phyloP scores from a whole-genome alignment of 2,113 vertebrate genomes.

The Aegotheles bennettii region DNA sequence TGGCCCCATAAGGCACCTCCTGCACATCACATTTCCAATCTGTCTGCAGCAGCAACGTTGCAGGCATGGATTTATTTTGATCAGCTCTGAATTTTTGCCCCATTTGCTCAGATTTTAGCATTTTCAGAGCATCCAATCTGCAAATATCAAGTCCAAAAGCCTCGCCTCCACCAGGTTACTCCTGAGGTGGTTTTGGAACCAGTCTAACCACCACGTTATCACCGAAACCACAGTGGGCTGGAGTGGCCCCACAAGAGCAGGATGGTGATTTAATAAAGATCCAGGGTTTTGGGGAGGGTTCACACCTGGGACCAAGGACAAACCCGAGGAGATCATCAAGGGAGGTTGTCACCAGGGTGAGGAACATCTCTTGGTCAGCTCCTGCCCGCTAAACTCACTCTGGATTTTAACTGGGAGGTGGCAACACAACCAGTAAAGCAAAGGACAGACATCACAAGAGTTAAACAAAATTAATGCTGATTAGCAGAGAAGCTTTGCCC shows the following conservation, averaged over 20 bases:
- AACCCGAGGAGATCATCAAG: fast-evolving
- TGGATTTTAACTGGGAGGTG: background rate
- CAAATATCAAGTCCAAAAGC: background rate
- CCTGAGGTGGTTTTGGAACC: background rate
- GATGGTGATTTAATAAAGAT: fast-evolving
- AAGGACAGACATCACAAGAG: slow-evolving; percentile 9
- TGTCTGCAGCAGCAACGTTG: background rate
- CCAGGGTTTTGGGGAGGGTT: too few relatives aligned
- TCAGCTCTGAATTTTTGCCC: fast-evolving
- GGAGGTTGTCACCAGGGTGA: fast-evolving
- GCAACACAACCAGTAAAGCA: background rate
- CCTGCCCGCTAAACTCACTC: background rate
- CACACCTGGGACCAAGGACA: background rate
- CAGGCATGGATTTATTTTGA: background rate
- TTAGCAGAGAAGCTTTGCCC: slow-evolving; percentile 17
- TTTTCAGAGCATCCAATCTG: background rate
- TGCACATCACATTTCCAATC: fast-evolving
- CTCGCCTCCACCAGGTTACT: fast-evolving
- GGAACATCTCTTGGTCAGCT: background rate
- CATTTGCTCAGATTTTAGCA: background rate
- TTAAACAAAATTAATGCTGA: slow-evolving; percentile 6
- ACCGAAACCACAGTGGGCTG: background rate
- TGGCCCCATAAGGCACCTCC: background rate
- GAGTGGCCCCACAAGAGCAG: fast-evolving
- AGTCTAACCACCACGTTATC: background rate